Evolutionary conservation across 2,113 vertebrate species (phyloP), one percentile per base, ranked within the genome.

Genomic region (Equus przewalskii): DNA sequence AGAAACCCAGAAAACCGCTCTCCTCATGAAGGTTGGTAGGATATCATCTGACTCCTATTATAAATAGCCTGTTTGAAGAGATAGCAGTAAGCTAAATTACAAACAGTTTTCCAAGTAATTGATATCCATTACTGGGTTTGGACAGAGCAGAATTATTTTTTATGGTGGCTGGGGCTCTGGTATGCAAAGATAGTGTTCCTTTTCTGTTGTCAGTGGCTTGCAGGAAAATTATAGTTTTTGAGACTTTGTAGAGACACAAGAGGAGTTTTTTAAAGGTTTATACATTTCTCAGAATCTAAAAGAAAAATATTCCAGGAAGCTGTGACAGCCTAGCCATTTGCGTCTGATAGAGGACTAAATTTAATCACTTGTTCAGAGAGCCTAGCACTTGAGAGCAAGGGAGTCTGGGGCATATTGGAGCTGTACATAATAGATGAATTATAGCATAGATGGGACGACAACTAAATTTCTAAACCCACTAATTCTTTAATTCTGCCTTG

Each of bases 281-380:
- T 85, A 26, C 12, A 96, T 98, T 97, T 98, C 97, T 97, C 8
- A 97, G 93, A 98, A 98, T 98, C 96, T 98, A 97, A 98, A 97
- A 98, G 98, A 97, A 98, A 98, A 98, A 98, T 96, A 97, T 98
- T 97, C 97, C 65, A 75, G 89, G 89, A 98, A 98, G 88, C 95
- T 97, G 46, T 79, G 73, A 84, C n/a, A 89, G 60, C 46, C 11
- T 1, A 1, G 26, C 69, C 70, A 28, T 91, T 69, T 72, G 65
- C 84, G 30, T 85, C 46, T 56, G 13, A 72, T n/a, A 16, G 51
- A 87, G 44, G 16, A 76, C 94, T 83, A 70, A 79, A 82, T 26
- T 56, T 33, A 78, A 54, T 95, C 79, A 86, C 78, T 88, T 81
- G 41, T n/a, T 18, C 10, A 12, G 30, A 89, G 97, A 98, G 78